Percentiles rank a stretch among this genome's conserved stretches.
phyloP scores from a whole-genome alignment of 2,888 invertebrate genomes.

The Hedya salicella region DNA sequence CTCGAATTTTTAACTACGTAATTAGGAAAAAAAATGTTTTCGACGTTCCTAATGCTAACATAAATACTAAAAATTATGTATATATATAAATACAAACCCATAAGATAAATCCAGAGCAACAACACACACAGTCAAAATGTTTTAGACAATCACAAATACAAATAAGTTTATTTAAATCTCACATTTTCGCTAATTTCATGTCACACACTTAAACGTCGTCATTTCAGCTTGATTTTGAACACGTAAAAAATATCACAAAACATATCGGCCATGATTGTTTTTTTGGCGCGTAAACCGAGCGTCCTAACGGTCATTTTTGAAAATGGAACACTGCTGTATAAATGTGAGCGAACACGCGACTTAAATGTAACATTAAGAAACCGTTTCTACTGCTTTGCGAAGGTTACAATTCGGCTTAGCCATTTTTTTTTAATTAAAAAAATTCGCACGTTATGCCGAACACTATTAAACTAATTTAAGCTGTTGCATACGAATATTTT shows the following conservation, averaged over 20 bases:
- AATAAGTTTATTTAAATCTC: conserved; percentile 43
- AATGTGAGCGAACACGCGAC: conserved; percentile 48
- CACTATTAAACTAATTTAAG: neutral
- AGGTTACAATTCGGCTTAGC: conserved; percentile 63
- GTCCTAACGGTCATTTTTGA: conserved; percentile 69
- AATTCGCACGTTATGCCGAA: neutral
- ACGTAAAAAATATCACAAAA: conserved; percentile 72
- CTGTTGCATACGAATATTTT: neutral
- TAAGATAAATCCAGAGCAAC: conserved; percentile 30
- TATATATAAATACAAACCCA: conserved; percentile 33
- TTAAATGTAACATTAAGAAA: conserved; percentile 54
- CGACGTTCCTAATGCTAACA: too few relatives aligned
- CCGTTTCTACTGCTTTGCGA: conserved; percentile 56
- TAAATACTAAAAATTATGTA: too few relatives aligned
- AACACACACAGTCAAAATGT: conserved; percentile 39
- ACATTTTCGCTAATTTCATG: conserved; percentile 65
- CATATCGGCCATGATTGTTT: conserved; percentile 68
- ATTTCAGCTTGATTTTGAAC: conserved; percentile 83
- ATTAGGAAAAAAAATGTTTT: too few relatives aligned
- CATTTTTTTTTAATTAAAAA: conserved; percentile 57
- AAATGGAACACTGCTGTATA: conserved; percentile 39
- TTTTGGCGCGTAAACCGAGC: conserved; percentile 77
- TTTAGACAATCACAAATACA: conserved; percentile 40
- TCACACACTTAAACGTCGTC: conserved; percentile 61
- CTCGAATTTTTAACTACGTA: too few relatives aligned